Percentiles rank a stretch among this genome's conserved stretches.
These are phyloP conservation scores for Pseudachorutes palmiensis DNA, from an alignment of 1,140 invertebrate species.

Conservation along the genomic window DNA sequence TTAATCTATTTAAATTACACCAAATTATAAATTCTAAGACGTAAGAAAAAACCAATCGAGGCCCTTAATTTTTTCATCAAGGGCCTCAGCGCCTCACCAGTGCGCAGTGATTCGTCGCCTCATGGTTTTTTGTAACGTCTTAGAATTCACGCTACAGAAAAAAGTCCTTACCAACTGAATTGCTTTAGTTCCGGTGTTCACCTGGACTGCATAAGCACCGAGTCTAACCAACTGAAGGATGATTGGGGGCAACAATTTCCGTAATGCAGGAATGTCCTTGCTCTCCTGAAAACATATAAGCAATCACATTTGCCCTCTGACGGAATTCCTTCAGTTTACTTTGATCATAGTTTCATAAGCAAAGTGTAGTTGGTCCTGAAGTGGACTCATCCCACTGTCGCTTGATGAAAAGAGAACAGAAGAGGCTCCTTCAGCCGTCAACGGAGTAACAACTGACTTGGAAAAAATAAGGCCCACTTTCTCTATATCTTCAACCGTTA, in stretches of 20 bases:
- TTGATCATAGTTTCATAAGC: slow-evolving; percentile 33
- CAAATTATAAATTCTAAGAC: no score
- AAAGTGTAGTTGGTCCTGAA: slow-evolving; percentile 35
- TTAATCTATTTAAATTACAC: no score
- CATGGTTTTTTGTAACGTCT: not conserved
- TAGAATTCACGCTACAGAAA: slow-evolving; percentile 20
- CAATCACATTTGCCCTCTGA: no score
- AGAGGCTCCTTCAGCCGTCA: slow-evolving; percentile 34
- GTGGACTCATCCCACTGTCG: slow-evolving; percentile 36
- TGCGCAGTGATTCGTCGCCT: no score
- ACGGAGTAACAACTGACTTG: slow-evolving; percentile 27
- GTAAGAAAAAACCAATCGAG: no score
- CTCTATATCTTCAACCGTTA: slow-evolving; percentile 30
- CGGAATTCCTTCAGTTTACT: no score
- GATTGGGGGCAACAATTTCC: slow-evolving; percentile 23
- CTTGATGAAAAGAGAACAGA: slow-evolving; percentile 33
- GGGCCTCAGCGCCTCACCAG: no score
- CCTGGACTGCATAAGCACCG: slow-evolving; percentile 33
- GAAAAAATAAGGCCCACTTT: slow-evolving; percentile 30
- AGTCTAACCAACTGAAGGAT: slow-evolving; percentile 33
- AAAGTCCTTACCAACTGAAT: slow-evolving; percentile 24
- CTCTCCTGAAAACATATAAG: slow-evolving; percentile 26
- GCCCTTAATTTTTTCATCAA: no score
- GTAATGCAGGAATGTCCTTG: slow-evolving; percentile 15
- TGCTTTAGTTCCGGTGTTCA: no score